phyloP scores from a whole-genome alignment of 2,113 vertebrate genomes.

The Crotophaga sulcirostris region DNA sequence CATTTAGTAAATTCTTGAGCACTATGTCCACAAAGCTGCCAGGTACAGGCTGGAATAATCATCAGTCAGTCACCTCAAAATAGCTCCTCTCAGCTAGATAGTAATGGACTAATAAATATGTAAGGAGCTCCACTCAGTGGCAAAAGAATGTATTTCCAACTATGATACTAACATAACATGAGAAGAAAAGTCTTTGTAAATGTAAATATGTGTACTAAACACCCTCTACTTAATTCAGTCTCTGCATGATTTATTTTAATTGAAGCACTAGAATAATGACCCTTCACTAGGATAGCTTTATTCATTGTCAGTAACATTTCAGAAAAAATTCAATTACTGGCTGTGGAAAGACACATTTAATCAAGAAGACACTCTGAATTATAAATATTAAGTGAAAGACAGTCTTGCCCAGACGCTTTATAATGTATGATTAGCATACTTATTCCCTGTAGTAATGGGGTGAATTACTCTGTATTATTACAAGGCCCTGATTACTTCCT shows the following conservation, averaged over 20 bases:
- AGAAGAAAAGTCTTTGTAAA: background rate
- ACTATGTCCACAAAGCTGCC: background rate
- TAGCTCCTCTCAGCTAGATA: fast-evolving
- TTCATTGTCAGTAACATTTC: background rate
- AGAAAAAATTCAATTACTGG: background rate
- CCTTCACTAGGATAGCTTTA: background rate
- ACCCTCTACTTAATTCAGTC: background rate
- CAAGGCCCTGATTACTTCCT: background rate
- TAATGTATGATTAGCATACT: background rate
- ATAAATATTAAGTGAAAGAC: background rate
- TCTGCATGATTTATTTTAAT: background rate
- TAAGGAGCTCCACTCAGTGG: slow-evolving; percentile 45
- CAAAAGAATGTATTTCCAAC: background rate
- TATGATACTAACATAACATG: too few relatives aligned
- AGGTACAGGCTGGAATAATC: background rate
- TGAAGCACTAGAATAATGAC: background rate
- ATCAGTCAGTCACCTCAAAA: background rate
- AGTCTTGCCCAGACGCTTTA: background rate
- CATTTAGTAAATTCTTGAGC: background rate
- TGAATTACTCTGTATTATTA: background rate
- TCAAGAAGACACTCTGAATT: background rate
- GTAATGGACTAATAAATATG: background rate
- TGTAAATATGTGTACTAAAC: background rate
- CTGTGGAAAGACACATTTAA: background rate
- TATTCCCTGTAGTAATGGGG: background rate